A percentile compares a stretch with the other conserved stretches of the same genome.
phyloP scores from a whole-genome alignment of 2,797 vertebrate genomes.

The Lycodopsis pacificus region DNA sequence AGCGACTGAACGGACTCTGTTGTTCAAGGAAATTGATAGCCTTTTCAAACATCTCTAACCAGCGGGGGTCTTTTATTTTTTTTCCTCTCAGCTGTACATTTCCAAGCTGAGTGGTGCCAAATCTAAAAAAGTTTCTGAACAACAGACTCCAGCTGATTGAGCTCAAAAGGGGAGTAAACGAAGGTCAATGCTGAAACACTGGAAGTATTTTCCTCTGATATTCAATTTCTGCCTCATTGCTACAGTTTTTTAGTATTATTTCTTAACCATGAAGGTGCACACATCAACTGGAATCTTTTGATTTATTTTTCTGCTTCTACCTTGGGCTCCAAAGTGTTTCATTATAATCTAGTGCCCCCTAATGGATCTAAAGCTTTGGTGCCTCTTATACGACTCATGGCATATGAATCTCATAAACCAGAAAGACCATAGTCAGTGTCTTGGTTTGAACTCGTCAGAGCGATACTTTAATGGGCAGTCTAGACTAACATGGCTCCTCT shows the following conservation, averaged over 20 bases:
- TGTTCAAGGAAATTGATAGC: conserved; percentile 49
- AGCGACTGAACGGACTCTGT: conserved; percentile 40
- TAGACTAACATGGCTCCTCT: conserved; percentile 22
- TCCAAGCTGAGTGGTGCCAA: conserved; percentile 26
- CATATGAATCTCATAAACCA: conserved; percentile 41
- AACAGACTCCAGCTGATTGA: conserved; percentile 40
- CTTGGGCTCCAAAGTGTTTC: conserved; percentile 27
- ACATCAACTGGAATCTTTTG: conserved; percentile 20
- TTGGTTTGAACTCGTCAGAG: conserved; percentile 27
- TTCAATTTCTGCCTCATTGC: conserved; percentile 27
- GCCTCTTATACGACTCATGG: conserved; percentile 33
- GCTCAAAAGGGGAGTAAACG: conserved; percentile 41
- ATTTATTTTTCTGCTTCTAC: conserved; percentile 5
- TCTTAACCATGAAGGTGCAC: conserved; percentile 30
- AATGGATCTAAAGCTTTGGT: conserved; percentile 48
- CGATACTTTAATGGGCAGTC: conserved; percentile 32
- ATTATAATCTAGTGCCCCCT: conserved; percentile 80
- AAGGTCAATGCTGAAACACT: conserved; percentile 35
- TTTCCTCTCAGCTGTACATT: conserved; percentile 29
- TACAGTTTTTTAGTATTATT: not conserved
- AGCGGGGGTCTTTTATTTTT: conserved; percentile 35
- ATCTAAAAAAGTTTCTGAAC: conserved; percentile 28
- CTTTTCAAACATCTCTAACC: conserved; percentile 49
- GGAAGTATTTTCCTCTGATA: conserved; percentile 33
- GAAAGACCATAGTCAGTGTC: conserved; percentile 17